Percentiles rank a stretch among this genome's conserved stretches.
Evolutionary conservation across 2,113 vertebrate genomes (phyloP).

Genomic region (Centropristis striata): DNA sequence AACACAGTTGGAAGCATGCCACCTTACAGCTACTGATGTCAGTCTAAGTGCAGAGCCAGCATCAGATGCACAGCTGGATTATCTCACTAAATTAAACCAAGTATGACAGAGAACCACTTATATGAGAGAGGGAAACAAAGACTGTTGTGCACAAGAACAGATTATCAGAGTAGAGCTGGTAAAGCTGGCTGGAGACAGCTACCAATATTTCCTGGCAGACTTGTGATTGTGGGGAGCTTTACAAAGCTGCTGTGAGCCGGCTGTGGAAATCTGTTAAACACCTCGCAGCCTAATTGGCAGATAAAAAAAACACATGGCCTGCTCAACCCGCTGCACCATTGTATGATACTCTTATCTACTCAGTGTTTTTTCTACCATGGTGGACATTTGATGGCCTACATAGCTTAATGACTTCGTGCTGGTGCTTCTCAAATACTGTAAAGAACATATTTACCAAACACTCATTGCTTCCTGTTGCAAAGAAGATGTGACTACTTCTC

Average conservation of each 20-base stretch:
- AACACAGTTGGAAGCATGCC: not conserved
- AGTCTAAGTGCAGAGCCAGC: not conserved
- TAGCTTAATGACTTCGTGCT: not conserved
- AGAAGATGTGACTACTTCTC: slow-evolving; percentile 51
- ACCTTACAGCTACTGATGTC: not conserved
- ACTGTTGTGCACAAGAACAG: slow-evolving; percentile 20
- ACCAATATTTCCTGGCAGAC: slow-evolving; percentile 61
- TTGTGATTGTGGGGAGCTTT: slow-evolving; percentile 29
- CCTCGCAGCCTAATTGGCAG: slow-evolving; percentile 31
- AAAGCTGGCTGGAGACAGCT: slow-evolving; percentile 28
- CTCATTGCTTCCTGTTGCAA: slow-evolving; percentile 56
- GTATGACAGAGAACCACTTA: slow-evolving; percentile 6
- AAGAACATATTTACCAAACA: slow-evolving; percentile 48
- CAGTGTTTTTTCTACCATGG: not conserved
- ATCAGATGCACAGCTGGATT: not conserved
- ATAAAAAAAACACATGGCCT: slow-evolving; percentile 39
- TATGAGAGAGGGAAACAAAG: slow-evolving; percentile 28
- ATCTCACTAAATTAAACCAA: not conserved
- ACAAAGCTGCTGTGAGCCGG: slow-evolving; percentile 39
- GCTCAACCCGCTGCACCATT: not conserved
- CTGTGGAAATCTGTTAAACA: slow-evolving; percentile 60
- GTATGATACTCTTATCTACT: not conserved
- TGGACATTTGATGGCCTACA: too few relatives aligned
- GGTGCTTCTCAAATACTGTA: not conserved
- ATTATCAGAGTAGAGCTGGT: slow-evolving; percentile 37